These are phyloP conservation scores for Passer domesticus DNA, from an alignment of 2,113 vertebrate species.

Conservation along the genomic window DNA sequence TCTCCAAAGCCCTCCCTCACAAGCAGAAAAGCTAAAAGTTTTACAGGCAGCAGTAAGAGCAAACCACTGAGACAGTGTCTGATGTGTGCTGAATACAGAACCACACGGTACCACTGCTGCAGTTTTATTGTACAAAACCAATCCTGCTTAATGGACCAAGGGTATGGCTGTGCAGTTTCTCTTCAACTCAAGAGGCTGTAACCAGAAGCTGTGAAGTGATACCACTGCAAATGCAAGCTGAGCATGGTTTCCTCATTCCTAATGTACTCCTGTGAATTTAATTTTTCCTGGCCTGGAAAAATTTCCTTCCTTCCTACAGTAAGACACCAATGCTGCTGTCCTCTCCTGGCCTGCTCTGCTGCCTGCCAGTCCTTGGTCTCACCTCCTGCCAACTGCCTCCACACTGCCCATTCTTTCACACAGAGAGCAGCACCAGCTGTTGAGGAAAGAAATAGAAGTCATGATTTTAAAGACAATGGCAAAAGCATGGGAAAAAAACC, in stretches of 20 bases:
- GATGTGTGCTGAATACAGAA: neutral
- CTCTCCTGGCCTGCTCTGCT: neutral
- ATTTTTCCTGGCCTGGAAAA: neutral
- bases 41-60: neutral
- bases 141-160: neutral
- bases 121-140: neutral
- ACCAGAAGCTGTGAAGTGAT: conserved; percentile 22
- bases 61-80: neutral
- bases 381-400: neutral
- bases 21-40: neutral
- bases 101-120: neutral
- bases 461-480: neutral
- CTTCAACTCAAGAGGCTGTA: neutral
- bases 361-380: neutral
- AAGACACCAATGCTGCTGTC: neutral
- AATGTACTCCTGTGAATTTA: neutral
- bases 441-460: neutral
- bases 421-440: neutral
- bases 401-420: neutral
- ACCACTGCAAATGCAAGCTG: neutral
- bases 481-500: neutral
- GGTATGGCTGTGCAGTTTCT: neutral
- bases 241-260: neutral
- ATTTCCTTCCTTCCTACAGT: too few relatives aligned
- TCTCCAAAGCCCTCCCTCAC: neutral